These are phyloP conservation scores for Acrocera orbiculus DNA, from an alignment of 2,888 invertebrate genomes.

Conservation along the genomic window DNA sequence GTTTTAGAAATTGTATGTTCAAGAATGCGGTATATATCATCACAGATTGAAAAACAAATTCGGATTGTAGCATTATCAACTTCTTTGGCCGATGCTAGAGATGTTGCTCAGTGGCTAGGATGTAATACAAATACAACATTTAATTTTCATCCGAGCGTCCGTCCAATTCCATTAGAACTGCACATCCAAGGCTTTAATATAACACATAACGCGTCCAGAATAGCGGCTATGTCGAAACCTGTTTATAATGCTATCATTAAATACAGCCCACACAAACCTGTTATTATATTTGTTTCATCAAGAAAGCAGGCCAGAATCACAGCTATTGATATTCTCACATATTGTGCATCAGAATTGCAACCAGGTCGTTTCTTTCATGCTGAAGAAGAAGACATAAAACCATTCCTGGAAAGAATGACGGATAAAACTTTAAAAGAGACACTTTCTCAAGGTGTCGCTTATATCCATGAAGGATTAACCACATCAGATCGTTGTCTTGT, in stretches of 20 bases:
- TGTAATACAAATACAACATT: conserved; percentile 86
- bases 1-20: conserved; percentile 87
- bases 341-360: conserved; percentile 76
- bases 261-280: conserved; percentile 68
- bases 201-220: conserved; percentile 88
- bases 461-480: conserved; percentile 87
- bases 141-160: conserved; percentile 96
- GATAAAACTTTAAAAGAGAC: conserved; percentile 88
- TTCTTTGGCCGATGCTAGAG: conserved; percentile 86
- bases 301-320: conserved; percentile 82
- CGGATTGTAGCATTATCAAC: conserved; percentile 87
- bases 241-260: conserved; percentile 83
- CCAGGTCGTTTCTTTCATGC: conserved; percentile 82
- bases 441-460: conserved; percentile 86
- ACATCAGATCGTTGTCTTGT: conserved; percentile 73
- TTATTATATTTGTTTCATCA: conserved; percentile 80
- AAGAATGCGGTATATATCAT: conserved; percentile 86
- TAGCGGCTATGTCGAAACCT: conserved; percentile 96
- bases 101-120: conserved; percentile 92
- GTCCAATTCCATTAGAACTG: conserved; percentile 86
- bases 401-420: conserved; percentile 69
- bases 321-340: conserved; percentile 88
- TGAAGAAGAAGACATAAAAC: conserved; percentile 66
- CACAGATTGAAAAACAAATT: conserved; percentile 77
- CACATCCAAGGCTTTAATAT: conserved; percentile 96